Evolutionary conservation across 2,113 vertebrate species (phyloP).

Genomic region (Corythoichthys intestinalis): DNA sequence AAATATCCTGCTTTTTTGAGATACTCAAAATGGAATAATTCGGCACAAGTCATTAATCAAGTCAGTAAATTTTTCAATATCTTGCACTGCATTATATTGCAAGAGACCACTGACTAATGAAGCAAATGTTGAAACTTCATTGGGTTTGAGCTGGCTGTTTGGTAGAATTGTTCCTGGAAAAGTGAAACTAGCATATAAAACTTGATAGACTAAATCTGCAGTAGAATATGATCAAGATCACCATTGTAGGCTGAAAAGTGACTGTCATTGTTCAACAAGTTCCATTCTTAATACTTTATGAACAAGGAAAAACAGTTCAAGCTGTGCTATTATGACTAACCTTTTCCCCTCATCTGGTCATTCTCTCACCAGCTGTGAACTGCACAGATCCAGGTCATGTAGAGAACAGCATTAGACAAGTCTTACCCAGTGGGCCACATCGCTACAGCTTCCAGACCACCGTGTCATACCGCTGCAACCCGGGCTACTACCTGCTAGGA

Average conservation of each 20-base stretch:
- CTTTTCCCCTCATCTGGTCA: background rate
- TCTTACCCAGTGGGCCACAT: constrained; percentile 82
- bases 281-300: background rate
- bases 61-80: constrained; percentile 49
- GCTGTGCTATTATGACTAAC: background rate
- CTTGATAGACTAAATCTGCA: background rate
- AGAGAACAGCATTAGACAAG: constrained; percentile 86
- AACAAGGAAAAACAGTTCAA: background rate
- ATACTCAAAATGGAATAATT: constrained; percentile 11
- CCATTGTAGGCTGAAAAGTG: background rate
- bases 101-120: constrained; percentile 50
- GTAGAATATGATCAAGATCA: background rate
- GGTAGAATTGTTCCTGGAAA: constrained; percentile 36
- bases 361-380: constrained; percentile 83
- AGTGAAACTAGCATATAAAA: constrained; percentile 15
- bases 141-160: constrained; percentile 9
- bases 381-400: constrained; percentile 93
- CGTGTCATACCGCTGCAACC: constrained; percentile 89
- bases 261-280: background rate
- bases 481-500: constrained; percentile 90
- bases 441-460: constrained; percentile 91
- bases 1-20: constrained; percentile 13
- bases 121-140: constrained; percentile 59
- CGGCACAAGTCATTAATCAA: constrained; percentile 21
- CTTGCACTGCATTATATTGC: constrained; percentile 23